phyloP scores from a whole-genome alignment of 2,113 vertebrate species.

The Pelecanoides urinatrix region DNA sequence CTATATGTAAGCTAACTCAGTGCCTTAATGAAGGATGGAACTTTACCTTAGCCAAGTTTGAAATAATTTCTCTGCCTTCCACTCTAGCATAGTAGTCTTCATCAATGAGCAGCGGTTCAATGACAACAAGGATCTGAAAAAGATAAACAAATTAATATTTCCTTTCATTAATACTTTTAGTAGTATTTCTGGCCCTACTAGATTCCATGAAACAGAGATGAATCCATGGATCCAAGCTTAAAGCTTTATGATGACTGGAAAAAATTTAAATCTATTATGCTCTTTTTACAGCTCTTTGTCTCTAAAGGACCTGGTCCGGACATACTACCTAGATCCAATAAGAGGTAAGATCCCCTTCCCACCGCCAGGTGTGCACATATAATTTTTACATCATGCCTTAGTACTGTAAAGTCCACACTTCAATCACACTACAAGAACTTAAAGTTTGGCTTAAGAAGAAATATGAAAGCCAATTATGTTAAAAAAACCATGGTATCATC shows the following conservation, averaged over 20 bases:
- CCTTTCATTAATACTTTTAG: neutral
- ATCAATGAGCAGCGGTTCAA: slow-evolving; percentile 97
- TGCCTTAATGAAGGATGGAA: neutral
- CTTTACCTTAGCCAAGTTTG: slow-evolving; percentile 96
- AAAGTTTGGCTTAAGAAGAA: neutral
- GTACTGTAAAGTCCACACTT: neutral
- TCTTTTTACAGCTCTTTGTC: neutral
- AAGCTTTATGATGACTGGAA: neutral
- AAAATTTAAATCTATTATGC: neutral
- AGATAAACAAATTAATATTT: neutral
- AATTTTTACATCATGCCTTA: neutral
- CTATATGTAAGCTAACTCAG: neutral
- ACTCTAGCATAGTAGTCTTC: slow-evolving; percentile 99
- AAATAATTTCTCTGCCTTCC: slow-evolving; percentile 98
- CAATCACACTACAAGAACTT: neutral
- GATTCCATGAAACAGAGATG: neutral
- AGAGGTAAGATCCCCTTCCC: neutral
- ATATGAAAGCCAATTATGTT: neutral
- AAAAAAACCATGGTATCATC: neutral
- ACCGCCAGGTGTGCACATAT: neutral
- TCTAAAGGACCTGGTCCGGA: neutral
- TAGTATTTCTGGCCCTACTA: neutral
- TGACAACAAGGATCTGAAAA: slow-evolving; percentile 94
- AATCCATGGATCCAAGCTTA: neutral
- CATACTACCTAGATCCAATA: neutral